Percentiles rank a stretch among this genome's conserved stretches.
Evolutionary conservation across 2,888 invertebrate genomes (phyloP).

Genomic region (Neoascia interrupta): DNA sequence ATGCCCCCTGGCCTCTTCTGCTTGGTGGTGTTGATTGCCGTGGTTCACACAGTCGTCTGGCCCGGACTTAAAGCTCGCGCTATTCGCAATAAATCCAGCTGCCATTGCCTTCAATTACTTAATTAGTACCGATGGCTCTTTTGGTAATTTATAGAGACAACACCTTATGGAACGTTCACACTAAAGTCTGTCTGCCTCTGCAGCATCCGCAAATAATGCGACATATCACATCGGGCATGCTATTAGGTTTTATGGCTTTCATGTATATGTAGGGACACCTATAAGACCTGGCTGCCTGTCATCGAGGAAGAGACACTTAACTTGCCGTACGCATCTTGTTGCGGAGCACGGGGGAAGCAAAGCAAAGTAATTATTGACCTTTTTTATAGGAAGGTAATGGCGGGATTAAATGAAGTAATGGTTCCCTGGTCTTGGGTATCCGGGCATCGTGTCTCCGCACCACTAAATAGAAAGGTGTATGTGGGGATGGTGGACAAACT

Average conservation of each 20-base stretch:
- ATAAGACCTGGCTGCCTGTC: conserved; percentile 8
- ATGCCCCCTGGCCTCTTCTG: not conserved
- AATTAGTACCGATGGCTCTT: conserved; percentile 76
- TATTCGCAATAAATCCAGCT: conserved; percentile 73
- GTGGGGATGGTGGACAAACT: not conserved
- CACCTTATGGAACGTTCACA: conserved; percentile 35
- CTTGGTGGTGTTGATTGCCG: conserved; percentile 16
- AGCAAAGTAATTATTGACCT: conserved; percentile 60
- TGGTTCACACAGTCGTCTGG: conserved; percentile 15
- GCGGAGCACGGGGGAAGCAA: not conserved
- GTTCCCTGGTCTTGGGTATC: conserved; percentile 19
- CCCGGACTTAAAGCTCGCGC: conserved; percentile 38
- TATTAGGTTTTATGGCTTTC: conserved; percentile 52
- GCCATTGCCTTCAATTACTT: conserved; percentile 76
- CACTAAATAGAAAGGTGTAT: conserved; percentile 2
- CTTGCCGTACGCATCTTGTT: conserved; percentile 21
- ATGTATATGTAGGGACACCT: conserved; percentile 6
- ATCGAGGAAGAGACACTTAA: conserved; percentile 6
- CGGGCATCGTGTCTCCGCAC: conserved; percentile 7
- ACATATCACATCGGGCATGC: conserved; percentile 39
- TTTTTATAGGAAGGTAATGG: conserved; percentile 46
- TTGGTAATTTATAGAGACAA: conserved; percentile 73
- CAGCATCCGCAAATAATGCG: too few species aligned
- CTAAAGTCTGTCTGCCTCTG: conserved; percentile 33
- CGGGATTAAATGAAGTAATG: conserved; percentile 47